Evolutionary conservation across 1,140 invertebrate species (phyloP).

Genomic region (Proctacanthus coquilletti): DNA sequence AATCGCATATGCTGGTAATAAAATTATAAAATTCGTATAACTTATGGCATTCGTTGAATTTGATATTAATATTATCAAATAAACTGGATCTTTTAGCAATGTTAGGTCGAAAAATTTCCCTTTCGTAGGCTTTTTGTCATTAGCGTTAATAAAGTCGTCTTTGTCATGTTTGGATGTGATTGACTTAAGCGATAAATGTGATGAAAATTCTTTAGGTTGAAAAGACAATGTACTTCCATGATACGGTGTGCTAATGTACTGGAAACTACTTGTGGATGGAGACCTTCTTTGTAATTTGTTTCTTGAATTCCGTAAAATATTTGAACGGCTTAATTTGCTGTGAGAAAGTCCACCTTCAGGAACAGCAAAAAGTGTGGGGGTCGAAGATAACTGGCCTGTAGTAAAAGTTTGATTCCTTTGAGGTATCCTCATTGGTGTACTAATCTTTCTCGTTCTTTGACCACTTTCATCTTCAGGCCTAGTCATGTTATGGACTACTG

Average conservation of each 20-base stretch:
- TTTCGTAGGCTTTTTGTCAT: slow-evolving; percentile 28
- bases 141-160: slow-evolving; percentile 11
- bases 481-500: slow-evolving; percentile 27
- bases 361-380: slow-evolving; percentile 39
- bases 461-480: slow-evolving; percentile 22
- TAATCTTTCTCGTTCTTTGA: slow-evolving; percentile 36
- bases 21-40: slow-evolving; percentile 71
- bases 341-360: slow-evolving; percentile 31
- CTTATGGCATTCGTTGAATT: slow-evolving; percentile 72
- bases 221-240: slow-evolving; percentile 66
- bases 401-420: slow-evolving; percentile 31
- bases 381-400: slow-evolving; percentile 37
- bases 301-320: slow-evolving; percentile 17
- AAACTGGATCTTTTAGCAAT: slow-evolving; percentile 61
- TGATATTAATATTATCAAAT: slow-evolving; percentile 64
- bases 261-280: slow-evolving; percentile 63
- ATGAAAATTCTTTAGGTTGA: slow-evolving; percentile 59
- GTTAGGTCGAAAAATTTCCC: slow-evolving; percentile 59
- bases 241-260: slow-evolving; percentile 67
- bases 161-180: slow-evolving; percentile 24
- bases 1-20: slow-evolving; percentile 57
- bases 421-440: slow-evolving; percentile 29
- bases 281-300: slow-evolving; percentile 38
- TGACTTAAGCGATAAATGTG: slow-evolving; percentile 56
- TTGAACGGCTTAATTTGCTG: slow-evolving; percentile 12